phyloP scores from a whole-genome alignment of 2,113 vertebrate genomes.

The Oceanites oceanicus region DNA sequence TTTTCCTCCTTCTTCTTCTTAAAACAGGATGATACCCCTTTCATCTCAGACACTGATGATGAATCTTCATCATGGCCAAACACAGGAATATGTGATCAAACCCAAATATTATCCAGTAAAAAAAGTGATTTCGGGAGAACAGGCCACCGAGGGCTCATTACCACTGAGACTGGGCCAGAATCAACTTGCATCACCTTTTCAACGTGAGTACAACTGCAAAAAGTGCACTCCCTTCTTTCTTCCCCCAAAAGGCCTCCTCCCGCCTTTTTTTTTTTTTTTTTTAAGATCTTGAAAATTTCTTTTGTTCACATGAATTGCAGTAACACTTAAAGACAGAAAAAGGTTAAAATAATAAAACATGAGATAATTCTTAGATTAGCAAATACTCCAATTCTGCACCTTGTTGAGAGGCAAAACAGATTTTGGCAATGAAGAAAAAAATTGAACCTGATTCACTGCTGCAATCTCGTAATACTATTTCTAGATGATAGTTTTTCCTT shows the following conservation, averaged over 20 bases:
- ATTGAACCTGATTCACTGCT: not conserved
- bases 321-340: not conserved
- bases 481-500: conserved; percentile 27
- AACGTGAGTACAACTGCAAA: conserved; percentile 71
- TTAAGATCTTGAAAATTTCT: not conserved
- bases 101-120: conserved; percentile 88
- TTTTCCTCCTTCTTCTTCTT: not conserved
- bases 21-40: conserved; percentile 80
- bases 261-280: not conserved
- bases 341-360: not conserved
- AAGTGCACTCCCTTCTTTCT: not conserved
- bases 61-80: conserved; percentile 83
- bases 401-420: conserved; percentile 5
- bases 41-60: conserved; percentile 81
- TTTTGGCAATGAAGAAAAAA: not conserved
- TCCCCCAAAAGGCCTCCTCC: rapidly evolving
- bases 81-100: conserved; percentile 88
- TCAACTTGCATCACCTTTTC: conserved; percentile 63
- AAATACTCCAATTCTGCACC: not conserved
- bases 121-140: conserved; percentile 81
- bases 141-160: conserved; percentile 81
- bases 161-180: conserved; percentile 82
- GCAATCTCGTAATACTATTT: not conserved
- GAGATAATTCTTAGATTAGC: not conserved
- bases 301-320: not conserved